Percentiles rank a stretch among this genome's conserved stretches.
These are phyloP conservation scores for Dexiosoma caninum DNA, from an alignment of 2,888 invertebrate genomes.

Conservation along the genomic window DNA sequence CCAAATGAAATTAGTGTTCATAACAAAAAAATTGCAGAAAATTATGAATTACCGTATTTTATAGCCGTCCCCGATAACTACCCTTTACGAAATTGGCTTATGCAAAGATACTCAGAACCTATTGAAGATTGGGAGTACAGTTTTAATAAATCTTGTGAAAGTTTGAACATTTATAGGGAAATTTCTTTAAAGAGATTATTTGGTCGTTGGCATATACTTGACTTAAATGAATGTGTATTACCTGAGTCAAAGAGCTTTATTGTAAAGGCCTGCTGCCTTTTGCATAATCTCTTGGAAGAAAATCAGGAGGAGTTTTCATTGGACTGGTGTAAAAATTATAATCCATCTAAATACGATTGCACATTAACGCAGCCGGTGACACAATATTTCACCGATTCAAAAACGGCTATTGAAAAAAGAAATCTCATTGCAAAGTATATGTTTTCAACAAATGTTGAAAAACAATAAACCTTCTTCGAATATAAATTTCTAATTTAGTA, in stretches of 20 bases:
- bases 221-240: constrained; percentile 69
- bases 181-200: constrained; percentile 73
- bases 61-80: constrained; percentile 71
- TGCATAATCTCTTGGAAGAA: constrained; percentile 75
- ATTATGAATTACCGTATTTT: constrained; percentile 68
- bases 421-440: constrained; percentile 71
- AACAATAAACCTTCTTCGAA: background rate
- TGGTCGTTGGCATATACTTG: constrained; percentile 75
- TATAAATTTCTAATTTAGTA: background rate
- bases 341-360: constrained; percentile 59
- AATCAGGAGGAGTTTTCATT: constrained; percentile 70
- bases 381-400: background rate
- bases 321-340: constrained; percentile 70
- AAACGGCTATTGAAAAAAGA: constrained; percentile 65
- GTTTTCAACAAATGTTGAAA: constrained; percentile 26
- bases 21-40: constrained; percentile 10
- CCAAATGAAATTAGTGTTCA: constrained; percentile 69
- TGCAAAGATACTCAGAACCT: constrained; percentile 72
- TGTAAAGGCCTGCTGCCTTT: constrained; percentile 72
- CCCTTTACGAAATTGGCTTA: constrained; percentile 73
- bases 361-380: background rate
- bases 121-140: constrained; percentile 70
- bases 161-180: constrained; percentile 72
- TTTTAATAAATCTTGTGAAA: constrained; percentile 74
- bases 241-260: constrained; percentile 73